Conservation (phyloP, 2,888 invertebrate species). For the Bhutanitis thaidina region DNA sequence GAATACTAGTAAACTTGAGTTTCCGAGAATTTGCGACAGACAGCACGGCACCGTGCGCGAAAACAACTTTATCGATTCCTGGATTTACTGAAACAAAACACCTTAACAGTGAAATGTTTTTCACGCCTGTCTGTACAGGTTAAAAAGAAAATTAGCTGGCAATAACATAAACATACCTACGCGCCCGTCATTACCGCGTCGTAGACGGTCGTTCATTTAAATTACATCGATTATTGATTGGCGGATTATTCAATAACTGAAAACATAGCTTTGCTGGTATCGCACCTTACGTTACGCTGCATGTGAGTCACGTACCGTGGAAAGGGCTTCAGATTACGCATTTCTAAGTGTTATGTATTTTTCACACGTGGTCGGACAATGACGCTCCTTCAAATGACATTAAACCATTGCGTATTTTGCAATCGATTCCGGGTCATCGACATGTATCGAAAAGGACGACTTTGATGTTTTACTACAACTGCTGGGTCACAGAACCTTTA, state of each 20-base stretch:
- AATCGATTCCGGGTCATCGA: too few relatives aligned
- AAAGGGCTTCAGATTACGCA: slow-evolving; percentile 28
- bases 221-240: slow-evolving; percentile 1
- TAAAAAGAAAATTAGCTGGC: slow-evolving; percentile 11
- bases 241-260: background rate
- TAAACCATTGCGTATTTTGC: too few relatives aligned
- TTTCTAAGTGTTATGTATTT: slow-evolving; percentile 31
- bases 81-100: slow-evolving; percentile 13
- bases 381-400: too few relatives aligned
- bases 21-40: slow-evolving; percentile 22
- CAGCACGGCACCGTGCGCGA: slow-evolving; percentile 26
- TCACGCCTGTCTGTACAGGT: slow-evolving; percentile 2
- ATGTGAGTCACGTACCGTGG: slow-evolving; percentile 26
- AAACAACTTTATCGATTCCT: slow-evolving; percentile 19
- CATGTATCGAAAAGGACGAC: too few relatives aligned
- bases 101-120: slow-evolving; percentile 16
- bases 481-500: too few relatives aligned
- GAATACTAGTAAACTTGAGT: slow-evolving; percentile 5
- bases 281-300: slow-evolving; percentile 14
- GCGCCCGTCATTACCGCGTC: background rate
- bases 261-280: slow-evolving; percentile 10
- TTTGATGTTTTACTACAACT: too few relatives aligned
- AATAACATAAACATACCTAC: background rate
- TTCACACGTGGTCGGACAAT: slow-evolving; percentile 33
- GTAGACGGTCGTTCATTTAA: background rate